These are phyloP conservation scores for Sesamia inferens DNA, from an alignment of 2,888 invertebrate species.

Conservation along the genomic window DNA sequence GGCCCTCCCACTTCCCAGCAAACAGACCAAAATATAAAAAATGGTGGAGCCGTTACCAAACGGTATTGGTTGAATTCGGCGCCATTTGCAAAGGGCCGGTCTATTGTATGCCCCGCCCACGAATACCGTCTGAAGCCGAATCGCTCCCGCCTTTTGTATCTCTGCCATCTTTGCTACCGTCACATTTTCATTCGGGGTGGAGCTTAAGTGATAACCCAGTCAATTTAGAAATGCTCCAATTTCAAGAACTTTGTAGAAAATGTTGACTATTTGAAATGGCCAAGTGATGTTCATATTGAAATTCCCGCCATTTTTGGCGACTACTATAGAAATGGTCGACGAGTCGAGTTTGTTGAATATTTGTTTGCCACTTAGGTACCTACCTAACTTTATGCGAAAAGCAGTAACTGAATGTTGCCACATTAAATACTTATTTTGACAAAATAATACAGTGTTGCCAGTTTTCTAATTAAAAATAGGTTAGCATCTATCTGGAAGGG, in stretches of 20 bases:
- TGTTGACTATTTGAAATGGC: conserved; percentile 46
- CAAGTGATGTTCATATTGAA: conserved; percentile 29
- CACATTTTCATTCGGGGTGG: conserved; percentile 75
- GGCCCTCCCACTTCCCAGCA: conserved; percentile 63
- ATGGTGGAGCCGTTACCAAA: conserved; percentile 72
- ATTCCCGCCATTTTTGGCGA: conserved; percentile 37
- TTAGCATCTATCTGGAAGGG: no score
- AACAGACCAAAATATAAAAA: conserved; percentile 69
- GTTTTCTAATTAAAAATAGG: background rate
- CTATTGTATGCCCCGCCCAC: conserved; percentile 80
- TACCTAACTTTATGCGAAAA: no score
- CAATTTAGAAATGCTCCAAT: conserved; percentile 60
- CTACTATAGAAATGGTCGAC: background rate
- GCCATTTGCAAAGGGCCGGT: conserved; percentile 88
- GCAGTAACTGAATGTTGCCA: background rate
- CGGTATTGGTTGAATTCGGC: conserved; percentile 85
- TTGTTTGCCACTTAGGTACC: background rate
- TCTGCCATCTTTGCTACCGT: conserved; percentile 82
- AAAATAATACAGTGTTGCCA: conserved; percentile 1
- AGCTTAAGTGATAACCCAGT: conserved; percentile 70
- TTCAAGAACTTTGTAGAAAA: conserved; percentile 13
- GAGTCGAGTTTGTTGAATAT: conserved; percentile 34
- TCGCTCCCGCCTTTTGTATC: conserved; percentile 74
- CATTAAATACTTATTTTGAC: background rate
- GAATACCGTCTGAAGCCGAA: conserved; percentile 74